Evolutionary conservation across 2,113 vertebrate species (phyloP), one percentile per base, ranked within the genome.

Genomic region (Heterotis niloticus): DNA sequence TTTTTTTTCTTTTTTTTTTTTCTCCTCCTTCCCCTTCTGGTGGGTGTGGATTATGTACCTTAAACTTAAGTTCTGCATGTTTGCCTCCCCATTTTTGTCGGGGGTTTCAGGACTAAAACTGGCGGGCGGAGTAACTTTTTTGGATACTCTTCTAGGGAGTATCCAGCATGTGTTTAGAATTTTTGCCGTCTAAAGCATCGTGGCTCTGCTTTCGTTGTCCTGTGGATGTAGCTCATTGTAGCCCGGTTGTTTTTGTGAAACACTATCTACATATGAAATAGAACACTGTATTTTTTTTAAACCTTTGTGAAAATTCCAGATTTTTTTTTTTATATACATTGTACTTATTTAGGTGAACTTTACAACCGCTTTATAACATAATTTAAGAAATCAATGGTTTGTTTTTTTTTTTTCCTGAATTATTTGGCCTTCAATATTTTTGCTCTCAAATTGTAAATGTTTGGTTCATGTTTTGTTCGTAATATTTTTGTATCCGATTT

Each of bases 21-120:
- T n/a, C n/a, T n/a, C n/a, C n/a, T 85, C 83, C 85, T 92, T 89
- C 89, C 89, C 86, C 87, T 90, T 87, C 86, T 87, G 85, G 88
- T 88, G 91, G 91, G 92, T 89, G 89, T 94, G 92, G 92, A 93
- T 91, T 87, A 90, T 89, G 90, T 93, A 92, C 88, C 89, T 91
- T 87, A 91, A 89, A 91, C 86, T 86, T 85, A 87, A 86, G 87
- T 92, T 89, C 92, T 95, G 93, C 92, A 93, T 95, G 90, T 92
- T 90, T 91, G 90, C 92, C 93, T 96, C 94, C 94, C 92, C 92
- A 93, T 94, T 91, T 95, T 92, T 95, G 96, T 95, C 95, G 94
- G 95, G 94, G 92, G 75, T 91, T 87, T 80, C 82, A 85, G 85
- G 84, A 82, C 89, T 88, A 88, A 93, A 89, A 86, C 91, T 86